Base-by-base conservation (phyloP, 2,888 invertebrate genomes). In the Blera fallax region DNA sequence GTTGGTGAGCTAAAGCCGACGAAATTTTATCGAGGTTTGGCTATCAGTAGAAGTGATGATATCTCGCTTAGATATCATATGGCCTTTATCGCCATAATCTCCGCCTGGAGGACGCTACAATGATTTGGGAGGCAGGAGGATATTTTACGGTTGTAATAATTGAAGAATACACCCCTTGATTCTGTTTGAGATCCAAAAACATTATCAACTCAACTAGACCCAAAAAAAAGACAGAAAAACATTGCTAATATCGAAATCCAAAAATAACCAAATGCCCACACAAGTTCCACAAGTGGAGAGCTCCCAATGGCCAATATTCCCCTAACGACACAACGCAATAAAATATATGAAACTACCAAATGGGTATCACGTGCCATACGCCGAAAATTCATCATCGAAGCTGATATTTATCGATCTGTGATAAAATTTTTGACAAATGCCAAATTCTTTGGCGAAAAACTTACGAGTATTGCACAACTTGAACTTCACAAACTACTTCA, bases 401-500 rank as follows among this genome's bases (percentile, higher is more conserved):
- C 52, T 52, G n/a, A 14, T 8, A 29, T 14, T 54, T 27, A 50
- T 50, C 50, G 24, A 50, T 50, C 50, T n/a, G 0, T 27, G n/a
- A 27, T 24, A 54, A 54, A 10, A 14, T 2, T 32, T 10, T 21
- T 64, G 29, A 48, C n/a, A 64, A 32, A 32, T 40, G 64, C 18
- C 45, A 32, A 64, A 45, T 4, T 32, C 5, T 11, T 29, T 56
- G 29, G 3, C 8, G 7, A 8, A 16, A 43, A 8, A 5, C n/a
- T 3, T 24, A 67, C 7, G n/a, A n/a, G n/a, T 29, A 11, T 69
- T 54, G 56, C n/a, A 70, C 43, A 70, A 70, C 43, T 18, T 70
- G 60, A 72, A 72, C 69, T 69, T 69, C 29, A 54, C 43, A 69
- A 14, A 11, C 3, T 45, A 24, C 70, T 56, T 21, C 29, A 34